phyloP scores from a whole-genome alignment of 2,888 invertebrate species.

The Lymantria dispar region DNA sequence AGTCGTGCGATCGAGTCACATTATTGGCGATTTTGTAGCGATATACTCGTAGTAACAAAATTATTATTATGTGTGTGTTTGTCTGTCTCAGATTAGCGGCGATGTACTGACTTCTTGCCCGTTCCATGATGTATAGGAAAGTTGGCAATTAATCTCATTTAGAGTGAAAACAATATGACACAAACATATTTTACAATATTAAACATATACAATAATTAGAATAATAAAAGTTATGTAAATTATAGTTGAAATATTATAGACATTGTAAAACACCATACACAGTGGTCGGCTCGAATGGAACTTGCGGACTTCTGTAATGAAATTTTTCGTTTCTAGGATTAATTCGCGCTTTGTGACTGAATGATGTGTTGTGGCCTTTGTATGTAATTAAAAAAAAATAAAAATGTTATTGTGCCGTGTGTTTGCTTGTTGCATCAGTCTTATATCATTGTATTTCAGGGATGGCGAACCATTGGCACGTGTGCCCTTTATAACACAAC shows the following conservation, averaged over 20 bases:
- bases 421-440: slow-evolving; percentile 75
- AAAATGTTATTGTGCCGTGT: slow-evolving; percentile 66
- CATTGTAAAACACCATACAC: slow-evolving; percentile 40
- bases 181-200: slow-evolving; percentile 60
- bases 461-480: too few species aligned
- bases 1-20: slow-evolving; percentile 73
- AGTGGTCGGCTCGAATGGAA: slow-evolving; percentile 29
- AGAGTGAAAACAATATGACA: slow-evolving; percentile 57
- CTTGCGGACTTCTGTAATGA: slow-evolving; percentile 44
- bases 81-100: slow-evolving; percentile 60
- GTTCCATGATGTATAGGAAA: slow-evolving; percentile 57
- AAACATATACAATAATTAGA: slow-evolving; percentile 64
- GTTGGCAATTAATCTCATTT: slow-evolving; percentile 52
- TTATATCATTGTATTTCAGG: slow-evolving; percentile 54
- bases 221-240: slow-evolving; percentile 57
- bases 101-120: slow-evolving; percentile 52
- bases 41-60: slow-evolving; percentile 33
- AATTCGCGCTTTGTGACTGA: slow-evolving; percentile 80
- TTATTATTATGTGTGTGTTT: slow-evolving; percentile 34
- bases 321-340: slow-evolving; percentile 50
- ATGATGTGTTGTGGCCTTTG: slow-evolving; percentile 82
- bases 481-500: too few species aligned
- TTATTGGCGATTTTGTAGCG: slow-evolving; percentile 52
- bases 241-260: slow-evolving; percentile 51
- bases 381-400: slow-evolving; percentile 69